Conservation (phyloP, 30 jellyfish, hydroid and myxozoan species). For the Clytia hemisphaerica region DNA sequence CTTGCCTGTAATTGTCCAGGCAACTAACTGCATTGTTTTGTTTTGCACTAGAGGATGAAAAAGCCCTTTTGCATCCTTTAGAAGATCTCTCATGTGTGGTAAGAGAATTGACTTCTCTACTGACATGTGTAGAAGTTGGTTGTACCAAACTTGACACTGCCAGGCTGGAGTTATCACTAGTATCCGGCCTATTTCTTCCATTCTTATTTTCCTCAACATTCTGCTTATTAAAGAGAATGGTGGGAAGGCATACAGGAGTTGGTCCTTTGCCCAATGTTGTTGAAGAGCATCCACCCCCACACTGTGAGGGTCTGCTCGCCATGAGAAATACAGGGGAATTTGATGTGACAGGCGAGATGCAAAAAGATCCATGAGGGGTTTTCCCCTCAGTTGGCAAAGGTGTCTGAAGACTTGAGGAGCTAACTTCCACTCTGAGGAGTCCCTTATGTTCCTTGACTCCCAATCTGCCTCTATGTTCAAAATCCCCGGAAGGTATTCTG, state of each 20-base stretch:
- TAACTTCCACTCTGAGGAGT: constrained; percentile 11
- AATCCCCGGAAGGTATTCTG: neutral
- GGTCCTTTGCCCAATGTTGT: constrained; percentile 3
- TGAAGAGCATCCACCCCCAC: constrained; percentile 7
- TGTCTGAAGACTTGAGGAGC: neutral
- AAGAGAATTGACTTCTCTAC: constrained; percentile 1
- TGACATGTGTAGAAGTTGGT: constrained; percentile 6
- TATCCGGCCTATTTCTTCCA: neutral
- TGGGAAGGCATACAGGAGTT: constrained; percentile 14
- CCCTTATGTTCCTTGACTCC: constrained; percentile 22
- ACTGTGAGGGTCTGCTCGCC: constrained; percentile 11
- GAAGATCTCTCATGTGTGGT: constrained; percentile 2
- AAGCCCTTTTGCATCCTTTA: neutral
- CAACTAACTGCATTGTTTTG: constrained; percentile 8
- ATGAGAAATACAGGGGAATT: neutral
- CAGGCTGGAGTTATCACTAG: constrained; percentile 12
- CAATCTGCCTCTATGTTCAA: constrained; percentile 7
- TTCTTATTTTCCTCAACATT: neutral
- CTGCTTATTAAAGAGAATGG: constrained; percentile 13
- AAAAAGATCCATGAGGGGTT: constrained; percentile 14
- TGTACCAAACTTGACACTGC: constrained; percentile 6
- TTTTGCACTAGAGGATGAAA: constrained; percentile 10
- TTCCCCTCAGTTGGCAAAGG: constrained; percentile 4
- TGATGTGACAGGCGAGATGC: constrained; percentile 20
- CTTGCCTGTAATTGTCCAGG: constrained; percentile 8